These are phyloP conservation scores for Apotomis betuletana DNA, from an alignment of 2,888 invertebrate species.

Conservation along the genomic window DNA sequence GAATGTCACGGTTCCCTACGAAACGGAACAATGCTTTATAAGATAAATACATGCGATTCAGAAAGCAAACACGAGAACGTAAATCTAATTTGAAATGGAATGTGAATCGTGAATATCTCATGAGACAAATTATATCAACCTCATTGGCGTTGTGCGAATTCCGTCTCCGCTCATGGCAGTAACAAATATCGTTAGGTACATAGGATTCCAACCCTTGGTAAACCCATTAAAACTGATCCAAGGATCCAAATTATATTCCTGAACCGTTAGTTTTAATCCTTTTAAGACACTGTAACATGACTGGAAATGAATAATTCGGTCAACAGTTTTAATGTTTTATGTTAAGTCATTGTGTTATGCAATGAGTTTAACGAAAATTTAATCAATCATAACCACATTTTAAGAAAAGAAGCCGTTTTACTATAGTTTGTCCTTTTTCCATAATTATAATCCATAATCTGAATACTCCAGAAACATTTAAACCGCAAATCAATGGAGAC, in stretches of 20 bases:
- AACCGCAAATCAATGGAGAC: no score
- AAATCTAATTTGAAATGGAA: slow-evolving; percentile 58
- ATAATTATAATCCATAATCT: no score
- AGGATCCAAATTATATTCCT: background rate
- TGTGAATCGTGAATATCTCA: slow-evolving; percentile 62
- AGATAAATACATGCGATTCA: slow-evolving; percentile 45
- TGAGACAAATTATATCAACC: slow-evolving; percentile 63
- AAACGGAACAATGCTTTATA: slow-evolving; percentile 43
- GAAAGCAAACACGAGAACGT: slow-evolving; percentile 50
- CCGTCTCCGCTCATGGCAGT: slow-evolving; percentile 9
- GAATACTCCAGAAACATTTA: no score
- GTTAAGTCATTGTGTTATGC: no score
- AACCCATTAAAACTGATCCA: slow-evolving; percentile 25
- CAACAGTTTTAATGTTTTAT: no score
- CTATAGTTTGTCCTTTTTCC: no score
- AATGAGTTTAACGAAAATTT: no score
- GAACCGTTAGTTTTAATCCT: slow-evolving; percentile 16
- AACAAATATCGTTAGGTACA: slow-evolving; percentile 27
- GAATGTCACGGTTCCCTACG: slow-evolving; percentile 15
- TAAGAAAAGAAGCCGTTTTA: no score
- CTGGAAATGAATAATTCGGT: no score
- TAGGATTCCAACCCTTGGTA: slow-evolving; percentile 13
- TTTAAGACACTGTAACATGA: background rate
- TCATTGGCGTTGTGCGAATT: slow-evolving; percentile 28
- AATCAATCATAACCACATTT: no score